Conservation (phyloP, 2,888 invertebrate genomes). For the Zeuzera pyrina region DNA sequence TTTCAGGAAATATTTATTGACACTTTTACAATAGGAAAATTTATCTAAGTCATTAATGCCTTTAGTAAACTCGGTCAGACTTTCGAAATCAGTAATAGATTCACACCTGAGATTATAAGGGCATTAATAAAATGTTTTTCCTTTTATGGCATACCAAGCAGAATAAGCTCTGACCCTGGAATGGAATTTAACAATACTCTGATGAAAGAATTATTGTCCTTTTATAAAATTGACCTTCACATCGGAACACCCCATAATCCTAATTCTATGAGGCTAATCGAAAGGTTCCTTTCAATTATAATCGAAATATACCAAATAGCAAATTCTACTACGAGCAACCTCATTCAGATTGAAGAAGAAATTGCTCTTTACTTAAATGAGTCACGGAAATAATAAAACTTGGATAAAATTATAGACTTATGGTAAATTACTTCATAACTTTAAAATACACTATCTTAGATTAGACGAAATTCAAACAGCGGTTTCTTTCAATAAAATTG, state of each 20-base stretch:
- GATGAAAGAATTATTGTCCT: too few species aligned
- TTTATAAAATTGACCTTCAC: too few species aligned
- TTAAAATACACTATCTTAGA: too few species aligned
- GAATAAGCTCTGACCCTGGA: conserved; percentile 19
- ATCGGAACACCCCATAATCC: too few species aligned
- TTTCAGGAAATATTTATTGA: background rate
- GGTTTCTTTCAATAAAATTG: too few species aligned
- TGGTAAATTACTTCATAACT: too few species aligned
- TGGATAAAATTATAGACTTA: too few species aligned
- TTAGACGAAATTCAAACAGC: too few species aligned
- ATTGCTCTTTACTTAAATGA: too few species aligned
- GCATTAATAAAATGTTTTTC: conserved; percentile 21
- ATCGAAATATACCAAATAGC: conserved; percentile 22
- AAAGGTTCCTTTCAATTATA: conserved; percentile 20
- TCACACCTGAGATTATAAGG: conserved; percentile 18
- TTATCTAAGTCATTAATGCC: conserved; percentile 17
- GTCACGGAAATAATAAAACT: too few species aligned
- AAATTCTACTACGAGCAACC: too few species aligned
- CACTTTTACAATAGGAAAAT: background rate
- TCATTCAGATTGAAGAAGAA: too few species aligned
- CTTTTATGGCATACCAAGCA: conserved; percentile 16
- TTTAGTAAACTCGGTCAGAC: conserved; percentile 24
- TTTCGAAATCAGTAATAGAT: conserved; percentile 14
- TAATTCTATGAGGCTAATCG: conserved; percentile 9
- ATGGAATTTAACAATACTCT: conserved; percentile 27